These are phyloP conservation scores for Chlorops oryzae DNA, from an alignment of 1,140 invertebrate genomes.

Conservation along the genomic window DNA sequence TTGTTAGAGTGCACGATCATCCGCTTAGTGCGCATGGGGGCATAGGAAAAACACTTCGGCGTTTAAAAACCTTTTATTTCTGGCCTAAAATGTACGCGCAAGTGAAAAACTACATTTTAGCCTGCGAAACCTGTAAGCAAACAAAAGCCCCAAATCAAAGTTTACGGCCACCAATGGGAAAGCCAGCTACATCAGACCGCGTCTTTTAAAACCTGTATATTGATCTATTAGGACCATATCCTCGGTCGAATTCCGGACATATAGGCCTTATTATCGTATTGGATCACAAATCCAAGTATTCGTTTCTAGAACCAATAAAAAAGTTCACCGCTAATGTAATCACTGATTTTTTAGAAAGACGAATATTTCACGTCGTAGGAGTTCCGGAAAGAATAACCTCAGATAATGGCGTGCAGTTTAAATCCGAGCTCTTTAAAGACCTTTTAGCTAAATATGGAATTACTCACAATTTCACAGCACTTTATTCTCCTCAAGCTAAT, in stretches of 20 bases:
- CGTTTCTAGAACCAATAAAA: constrained; percentile 4
- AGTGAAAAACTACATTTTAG: constrained; percentile 6
- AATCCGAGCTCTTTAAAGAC: constrained; percentile 1
- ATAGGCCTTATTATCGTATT: constrained; percentile 8
- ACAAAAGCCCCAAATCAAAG: constrained; percentile 9
- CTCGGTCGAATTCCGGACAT: constrained; percentile 7
- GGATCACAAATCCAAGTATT: constrained; percentile 11
- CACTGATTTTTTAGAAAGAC: background rate
- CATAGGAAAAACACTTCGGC: constrained; percentile 8
- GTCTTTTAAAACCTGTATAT: constrained; percentile 13
- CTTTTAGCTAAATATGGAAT: constrained; percentile 4
- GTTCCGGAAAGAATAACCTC: constrained; percentile 8
- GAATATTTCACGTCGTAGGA: constrained; percentile 8
- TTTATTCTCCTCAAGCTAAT: constrained; percentile 6
- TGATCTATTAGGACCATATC: constrained; percentile 9
- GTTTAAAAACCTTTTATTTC: constrained; percentile 1
- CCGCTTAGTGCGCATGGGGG: constrained; percentile 8
- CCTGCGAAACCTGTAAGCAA: constrained; percentile 11
- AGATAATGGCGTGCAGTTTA: constrained; percentile 16
- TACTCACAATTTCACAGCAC: constrained; percentile 1
- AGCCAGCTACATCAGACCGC: background rate
- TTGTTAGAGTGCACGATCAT: background rate
- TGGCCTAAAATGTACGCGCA: constrained; percentile 10
- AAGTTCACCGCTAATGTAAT: background rate
- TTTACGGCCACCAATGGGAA: constrained; percentile 9